Percentiles rank a stretch among this genome's conserved stretches.
These are phyloP conservation scores for Antechinus stuartii DNA, from an alignment of 2,113 vertebrate species.

Conservation along the genomic window DNA sequence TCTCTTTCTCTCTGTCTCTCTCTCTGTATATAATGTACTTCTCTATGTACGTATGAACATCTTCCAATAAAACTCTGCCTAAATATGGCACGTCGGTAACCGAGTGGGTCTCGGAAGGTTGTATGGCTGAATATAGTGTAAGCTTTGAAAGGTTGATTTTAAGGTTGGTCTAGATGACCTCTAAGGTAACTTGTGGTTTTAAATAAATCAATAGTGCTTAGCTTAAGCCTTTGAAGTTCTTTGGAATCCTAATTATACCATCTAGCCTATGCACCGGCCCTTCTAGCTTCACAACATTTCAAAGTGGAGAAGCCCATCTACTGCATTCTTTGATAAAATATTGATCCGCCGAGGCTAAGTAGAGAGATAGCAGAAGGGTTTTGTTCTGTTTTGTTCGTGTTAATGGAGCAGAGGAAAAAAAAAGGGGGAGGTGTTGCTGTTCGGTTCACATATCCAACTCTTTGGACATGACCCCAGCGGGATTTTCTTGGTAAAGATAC, in stretches of 20 bases:
- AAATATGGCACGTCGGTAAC: neutral
- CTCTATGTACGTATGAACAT: neutral
- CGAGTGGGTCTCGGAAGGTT: neutral
- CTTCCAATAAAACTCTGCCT: neutral
- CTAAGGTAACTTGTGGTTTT: neutral
- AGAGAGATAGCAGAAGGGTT: neutral
- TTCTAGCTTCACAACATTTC: neutral
- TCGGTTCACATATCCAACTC: too few species aligned
- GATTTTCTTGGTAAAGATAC: too few species aligned
- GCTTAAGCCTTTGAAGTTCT: neutral
- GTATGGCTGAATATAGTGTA: neutral
- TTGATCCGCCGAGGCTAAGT: neutral
- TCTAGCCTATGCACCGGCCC: neutral
- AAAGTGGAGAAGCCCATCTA: neutral
- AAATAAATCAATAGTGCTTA: neutral
- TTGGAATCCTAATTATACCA: neutral
- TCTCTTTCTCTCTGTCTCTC: too few species aligned
- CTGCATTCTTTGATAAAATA: neutral
- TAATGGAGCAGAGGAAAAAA: neutral
- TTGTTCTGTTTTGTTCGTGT: neutral
- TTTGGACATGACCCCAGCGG: too few species aligned
- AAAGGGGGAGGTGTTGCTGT: too few species aligned
- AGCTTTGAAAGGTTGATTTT: neutral
- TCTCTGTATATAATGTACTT: neutral
- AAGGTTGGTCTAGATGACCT: neutral